A percentile compares a stretch with the other conserved stretches of the same genome.
Conservation (phyloP, 1,140 invertebrate genomes). For the Cherax destructor region DNA sequence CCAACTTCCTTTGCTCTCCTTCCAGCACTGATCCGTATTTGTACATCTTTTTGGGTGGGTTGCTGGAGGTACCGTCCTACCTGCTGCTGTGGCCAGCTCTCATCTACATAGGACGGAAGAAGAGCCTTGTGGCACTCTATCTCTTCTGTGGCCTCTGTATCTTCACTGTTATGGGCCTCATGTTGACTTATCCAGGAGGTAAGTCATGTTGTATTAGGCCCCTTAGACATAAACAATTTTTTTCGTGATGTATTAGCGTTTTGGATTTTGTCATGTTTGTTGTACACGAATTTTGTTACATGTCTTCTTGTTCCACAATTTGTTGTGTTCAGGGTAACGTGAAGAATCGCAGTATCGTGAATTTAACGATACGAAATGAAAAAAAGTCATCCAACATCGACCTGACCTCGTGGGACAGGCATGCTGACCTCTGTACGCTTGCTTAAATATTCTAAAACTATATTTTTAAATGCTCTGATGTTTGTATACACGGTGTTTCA, state of each 20-base stretch:
- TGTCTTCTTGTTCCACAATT: neutral
- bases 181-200: constrained; percentile 26
- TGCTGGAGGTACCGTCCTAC: constrained; percentile 55
- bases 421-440: too few species aligned
- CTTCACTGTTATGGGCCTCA: constrained; percentile 17
- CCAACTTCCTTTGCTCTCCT: neutral
- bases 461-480: too few species aligned
- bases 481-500: too few species aligned
- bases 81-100: constrained; percentile 43
- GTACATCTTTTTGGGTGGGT: constrained; percentile 40
- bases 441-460: too few species aligned
- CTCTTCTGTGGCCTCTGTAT: constrained; percentile 10
- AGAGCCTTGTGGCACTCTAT: constrained; percentile 6
- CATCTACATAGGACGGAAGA: constrained; percentile 40
- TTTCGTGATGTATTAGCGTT: neutral
- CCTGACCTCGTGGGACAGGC: too few species aligned
- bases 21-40: constrained; percentile 43
- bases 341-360: too few species aligned
- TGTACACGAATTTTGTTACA: neutral
- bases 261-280: neutral
- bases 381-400: too few species aligned
- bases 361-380: too few species aligned
- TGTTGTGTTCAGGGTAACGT: neutral
- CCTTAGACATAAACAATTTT: neutral
- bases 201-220: neutral